Evolutionary conservation across 2,888 invertebrate genomes (phyloP).

Genomic region (Stenolophus ochropezus): DNA sequence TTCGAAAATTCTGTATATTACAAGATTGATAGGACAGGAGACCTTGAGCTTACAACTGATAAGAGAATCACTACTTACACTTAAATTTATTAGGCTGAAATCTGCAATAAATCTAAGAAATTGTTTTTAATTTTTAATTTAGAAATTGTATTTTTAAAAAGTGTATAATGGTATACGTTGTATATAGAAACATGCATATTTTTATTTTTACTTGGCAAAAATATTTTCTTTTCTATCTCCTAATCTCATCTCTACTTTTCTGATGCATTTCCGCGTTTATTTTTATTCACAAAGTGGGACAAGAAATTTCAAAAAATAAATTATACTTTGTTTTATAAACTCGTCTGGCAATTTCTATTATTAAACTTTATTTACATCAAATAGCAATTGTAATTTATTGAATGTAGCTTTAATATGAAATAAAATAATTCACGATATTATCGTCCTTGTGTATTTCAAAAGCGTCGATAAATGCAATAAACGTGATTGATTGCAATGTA

Average conservation of each 20-base stretch:
- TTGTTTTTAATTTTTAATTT: no score
- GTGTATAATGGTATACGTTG: no score
- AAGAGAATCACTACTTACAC: no score
- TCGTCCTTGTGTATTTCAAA: not conserved
- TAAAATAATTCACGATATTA: not conserved
- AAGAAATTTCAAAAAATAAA: not conserved
- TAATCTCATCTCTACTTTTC: not conserved
- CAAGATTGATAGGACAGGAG: no score
- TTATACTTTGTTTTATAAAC: not conserved
- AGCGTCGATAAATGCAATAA: not conserved
- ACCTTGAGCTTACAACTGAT: no score
- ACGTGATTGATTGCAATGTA: not conserved
- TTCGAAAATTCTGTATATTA: no score
- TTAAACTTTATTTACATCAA: not conserved
- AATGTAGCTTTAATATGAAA: not conserved
- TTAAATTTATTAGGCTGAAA: no score
- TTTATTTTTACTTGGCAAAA: no score
- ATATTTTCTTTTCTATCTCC: not conserved
- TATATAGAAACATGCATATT: no score
- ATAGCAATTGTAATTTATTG: not conserved
- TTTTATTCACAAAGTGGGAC: not conserved
- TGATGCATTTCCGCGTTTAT: not conserved
- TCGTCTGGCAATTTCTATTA: not conserved
- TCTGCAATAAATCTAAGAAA: no score
- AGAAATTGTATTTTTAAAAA: no score